Evolutionary conservation across 2,888 invertebrate genomes (phyloP).

Genomic region (Eilema depressum): DNA sequence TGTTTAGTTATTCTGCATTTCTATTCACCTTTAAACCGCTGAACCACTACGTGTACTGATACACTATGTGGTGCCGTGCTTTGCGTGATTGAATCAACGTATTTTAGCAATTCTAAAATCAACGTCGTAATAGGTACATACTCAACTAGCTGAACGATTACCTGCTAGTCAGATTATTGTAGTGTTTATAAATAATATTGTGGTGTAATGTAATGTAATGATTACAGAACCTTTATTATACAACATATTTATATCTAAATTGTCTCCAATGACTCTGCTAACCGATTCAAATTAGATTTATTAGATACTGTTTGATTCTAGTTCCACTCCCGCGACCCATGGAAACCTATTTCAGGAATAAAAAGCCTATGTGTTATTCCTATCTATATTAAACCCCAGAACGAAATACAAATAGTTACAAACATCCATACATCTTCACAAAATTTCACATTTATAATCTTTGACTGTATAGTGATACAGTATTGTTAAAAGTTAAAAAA

Average conservation of each 20-base stretch:
- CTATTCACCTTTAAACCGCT: slow-evolving; percentile 5
- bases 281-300: background rate
- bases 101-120: background rate
- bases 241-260: background rate
- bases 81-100: background rate
- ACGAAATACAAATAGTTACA: too few species aligned
- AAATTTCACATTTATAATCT: too few species aligned
- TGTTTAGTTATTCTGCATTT: slow-evolving; percentile 9
- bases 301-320: too few species aligned
- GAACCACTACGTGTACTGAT: background rate
- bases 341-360: too few species aligned
- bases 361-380: too few species aligned
- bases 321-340: too few species aligned
- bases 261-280: background rate
- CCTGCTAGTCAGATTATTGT: background rate
- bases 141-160: background rate
- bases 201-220: background rate
- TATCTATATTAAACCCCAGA: too few species aligned
- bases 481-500: background rate
- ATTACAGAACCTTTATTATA: background rate
- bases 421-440: too few species aligned
- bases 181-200: background rate
- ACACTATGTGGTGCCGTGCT: background rate
- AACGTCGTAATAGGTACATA: background rate
- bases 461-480: background rate